Base-by-base conservation (phyloP, 2,113 vertebrate species). In the Himantopus leucocephalus region DNA sequence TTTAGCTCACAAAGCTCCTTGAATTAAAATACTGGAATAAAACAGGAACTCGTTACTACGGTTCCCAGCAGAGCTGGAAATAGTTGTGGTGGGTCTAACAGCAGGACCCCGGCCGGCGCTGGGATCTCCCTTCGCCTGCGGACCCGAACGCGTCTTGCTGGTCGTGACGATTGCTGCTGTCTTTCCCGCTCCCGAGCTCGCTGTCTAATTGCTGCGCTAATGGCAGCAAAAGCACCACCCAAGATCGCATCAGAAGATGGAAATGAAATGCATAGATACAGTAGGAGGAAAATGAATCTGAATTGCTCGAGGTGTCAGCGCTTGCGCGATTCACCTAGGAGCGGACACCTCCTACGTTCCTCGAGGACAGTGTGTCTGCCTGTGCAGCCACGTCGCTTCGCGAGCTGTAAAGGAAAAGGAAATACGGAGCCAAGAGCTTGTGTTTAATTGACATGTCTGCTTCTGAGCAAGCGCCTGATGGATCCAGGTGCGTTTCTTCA, bases 1-100 rank as follows among this genome's bases (percentile, higher is more conserved):
- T 96, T 97, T 95, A 96, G 91, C 77, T 94, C 75, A 35, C 73
- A 76, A 91, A 96, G 75, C 22, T 72, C 60, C 56, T 94, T 70
- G 85, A 85, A 92, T 89, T 94, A 87, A 85, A 94, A 60, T 70
- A 85, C 23, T 62, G 59, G 62, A 90, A 90, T 91, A 88, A 95
- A 88, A 10, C 37, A 55, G 48, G 71, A 90, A 68, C 72, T 83
- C 80, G 78, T 76, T 91, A 88, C 84, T 95, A 62, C 63, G 8
- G 64, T 73, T 93, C 48, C 1, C 7, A 83, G 32, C 43, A 43
- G 34, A 88, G 32, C 55, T 63, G 9, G 55, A 56, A 85, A 47
- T 52, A 58, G 55, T 50, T 52, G 77, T 29, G 37, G 45, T 50
- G 76, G 34, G 30, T 88, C 58, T 82, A 13, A 39, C 16, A 68